Evolutionary conservation across 2,888 invertebrate species (phyloP).

Genomic region (Crepidodera aurea): DNA sequence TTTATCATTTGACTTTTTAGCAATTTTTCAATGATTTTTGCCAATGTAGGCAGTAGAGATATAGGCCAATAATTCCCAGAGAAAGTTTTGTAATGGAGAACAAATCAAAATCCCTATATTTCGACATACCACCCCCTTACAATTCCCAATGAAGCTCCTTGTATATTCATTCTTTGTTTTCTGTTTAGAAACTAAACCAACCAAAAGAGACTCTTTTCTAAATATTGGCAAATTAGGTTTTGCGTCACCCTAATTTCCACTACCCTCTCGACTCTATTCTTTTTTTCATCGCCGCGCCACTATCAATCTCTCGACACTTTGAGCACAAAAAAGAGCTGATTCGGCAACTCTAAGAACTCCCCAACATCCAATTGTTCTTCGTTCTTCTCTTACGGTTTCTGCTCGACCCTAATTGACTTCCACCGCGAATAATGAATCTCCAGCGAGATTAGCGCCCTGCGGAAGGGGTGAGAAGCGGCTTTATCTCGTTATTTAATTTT

Average conservation of each 20-base stretch:
- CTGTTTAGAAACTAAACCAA: no score
- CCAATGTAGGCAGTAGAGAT: no score
- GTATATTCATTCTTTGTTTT: no score
- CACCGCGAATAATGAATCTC: slow-evolving; percentile 31
- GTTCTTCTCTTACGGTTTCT: slow-evolving; percentile 5
- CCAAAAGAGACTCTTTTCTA: neutral
- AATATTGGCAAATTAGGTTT: neutral
- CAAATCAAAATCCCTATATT: no score
- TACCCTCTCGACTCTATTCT: neutral
- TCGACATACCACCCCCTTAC: no score
- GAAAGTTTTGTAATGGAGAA: no score
- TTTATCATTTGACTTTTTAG: no score
- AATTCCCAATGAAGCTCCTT: no score
- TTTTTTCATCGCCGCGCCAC: slow-evolving; percentile 5
- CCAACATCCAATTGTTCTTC: slow-evolving; percentile 17
- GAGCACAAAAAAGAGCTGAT: slow-evolving; percentile 24
- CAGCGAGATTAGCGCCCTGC: slow-evolving; percentile 22
- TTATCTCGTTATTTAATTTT: slow-evolving; percentile 32
- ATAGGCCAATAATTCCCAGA: no score
- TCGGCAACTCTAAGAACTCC: slow-evolving; percentile 23
- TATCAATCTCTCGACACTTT: slow-evolving; percentile 28
- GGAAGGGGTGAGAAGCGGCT: slow-evolving; percentile 17
- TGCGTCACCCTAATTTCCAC: neutral
- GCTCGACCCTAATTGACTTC: slow-evolving; percentile 36
- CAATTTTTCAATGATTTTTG: no score